Conservation (phyloP, 2,797 vertebrate species). For the Acanthopagrus latus region DNA sequence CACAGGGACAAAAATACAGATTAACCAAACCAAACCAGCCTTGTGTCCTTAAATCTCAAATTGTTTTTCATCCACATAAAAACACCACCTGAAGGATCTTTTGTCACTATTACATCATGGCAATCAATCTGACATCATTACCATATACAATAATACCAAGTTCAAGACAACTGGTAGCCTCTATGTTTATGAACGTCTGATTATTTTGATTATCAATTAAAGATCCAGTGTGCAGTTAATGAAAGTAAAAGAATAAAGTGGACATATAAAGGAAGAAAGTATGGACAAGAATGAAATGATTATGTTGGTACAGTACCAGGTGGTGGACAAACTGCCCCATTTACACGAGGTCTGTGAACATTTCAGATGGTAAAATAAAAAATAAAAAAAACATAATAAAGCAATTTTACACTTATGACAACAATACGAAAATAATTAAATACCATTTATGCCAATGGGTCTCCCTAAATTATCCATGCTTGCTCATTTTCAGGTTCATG, state of each 20-base stretch:
- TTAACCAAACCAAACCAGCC: slow-evolving; percentile 26
- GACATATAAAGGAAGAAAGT: slow-evolving; percentile 6
- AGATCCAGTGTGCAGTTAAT: too few relatives aligned
- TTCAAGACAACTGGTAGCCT: background rate
- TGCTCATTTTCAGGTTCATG: too few relatives aligned
- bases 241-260: too few relatives aligned
- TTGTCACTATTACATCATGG: background rate
- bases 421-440: too few relatives aligned
- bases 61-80: background rate
- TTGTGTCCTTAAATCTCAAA: background rate
- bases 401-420: too few relatives aligned
- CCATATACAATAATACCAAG: background rate
- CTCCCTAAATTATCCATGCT: too few relatives aligned
- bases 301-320: slow-evolving; percentile 1
- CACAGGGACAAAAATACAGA: slow-evolving; percentile 50
- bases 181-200: background rate
- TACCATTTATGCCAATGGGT: too few relatives aligned
- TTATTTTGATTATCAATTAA: too few relatives aligned
- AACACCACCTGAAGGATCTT: background rate
- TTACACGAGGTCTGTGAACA: background rate
- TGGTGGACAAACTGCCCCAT: background rate
- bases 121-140: background rate
- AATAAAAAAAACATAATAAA: background rate
- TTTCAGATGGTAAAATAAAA: background rate
- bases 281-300: background rate